These are phyloP conservation scores for Ceyx melanurus DNA, from an alignment of 2,113 vertebrate species.

Conservation along the genomic window DNA sequence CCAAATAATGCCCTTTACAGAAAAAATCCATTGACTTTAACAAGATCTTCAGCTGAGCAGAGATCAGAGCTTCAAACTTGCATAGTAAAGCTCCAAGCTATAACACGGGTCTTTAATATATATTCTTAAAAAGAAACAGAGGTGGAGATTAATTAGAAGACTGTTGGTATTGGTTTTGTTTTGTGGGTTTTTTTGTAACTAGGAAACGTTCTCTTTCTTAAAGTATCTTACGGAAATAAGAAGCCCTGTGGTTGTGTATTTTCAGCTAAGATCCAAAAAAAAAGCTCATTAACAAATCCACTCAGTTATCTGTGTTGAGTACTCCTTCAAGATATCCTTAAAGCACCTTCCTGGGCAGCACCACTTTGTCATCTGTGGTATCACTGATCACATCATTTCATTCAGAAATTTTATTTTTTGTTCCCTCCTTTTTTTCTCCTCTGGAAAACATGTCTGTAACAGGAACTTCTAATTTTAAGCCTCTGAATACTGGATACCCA, in stretches of 20 bases:
- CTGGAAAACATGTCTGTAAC: background rate
- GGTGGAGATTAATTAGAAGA: background rate
- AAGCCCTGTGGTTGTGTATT: background rate
- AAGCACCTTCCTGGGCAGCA: background rate
- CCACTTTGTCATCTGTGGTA: background rate
- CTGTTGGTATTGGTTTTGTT: background rate
- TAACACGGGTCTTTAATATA: background rate
- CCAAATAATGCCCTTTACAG: background rate
- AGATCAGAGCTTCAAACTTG: background rate
- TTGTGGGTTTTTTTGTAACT: background rate
- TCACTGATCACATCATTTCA: background rate
- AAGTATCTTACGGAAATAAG: background rate
- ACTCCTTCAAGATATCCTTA: background rate
- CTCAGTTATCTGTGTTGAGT: background rate
- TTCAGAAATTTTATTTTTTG: conserved; percentile 22
- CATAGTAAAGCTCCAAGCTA: background rate
- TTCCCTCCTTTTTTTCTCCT: background rate
- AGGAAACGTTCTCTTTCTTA: background rate
- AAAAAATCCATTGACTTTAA: background rate
- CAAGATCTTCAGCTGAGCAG: background rate
- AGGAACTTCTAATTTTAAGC: conserved; percentile 45
- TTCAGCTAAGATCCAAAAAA: background rate
- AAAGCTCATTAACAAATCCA: background rate
- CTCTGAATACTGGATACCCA: background rate
- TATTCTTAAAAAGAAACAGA: background rate